Percentiles rank a stretch among this genome's conserved stretches.
Evolutionary conservation across 1,140 invertebrate species (phyloP).

Genomic region (Venturia canescens): DNA sequence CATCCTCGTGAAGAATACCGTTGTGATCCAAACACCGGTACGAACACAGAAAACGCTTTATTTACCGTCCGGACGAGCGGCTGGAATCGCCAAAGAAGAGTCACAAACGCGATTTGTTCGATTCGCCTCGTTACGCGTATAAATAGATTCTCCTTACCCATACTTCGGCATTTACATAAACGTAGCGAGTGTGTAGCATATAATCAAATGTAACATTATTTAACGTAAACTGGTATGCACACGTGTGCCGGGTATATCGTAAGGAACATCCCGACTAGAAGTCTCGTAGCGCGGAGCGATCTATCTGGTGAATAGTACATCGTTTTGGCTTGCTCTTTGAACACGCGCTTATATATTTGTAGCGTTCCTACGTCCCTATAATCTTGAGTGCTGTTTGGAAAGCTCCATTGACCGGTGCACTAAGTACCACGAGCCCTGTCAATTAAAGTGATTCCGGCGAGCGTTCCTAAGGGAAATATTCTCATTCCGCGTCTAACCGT

Average conservation of each 20-base stretch:
- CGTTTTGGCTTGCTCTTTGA: too few relatives aligned
- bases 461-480: constrained; percentile 27
- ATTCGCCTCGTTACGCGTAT: constrained; percentile 56
- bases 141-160: constrained; percentile 14
- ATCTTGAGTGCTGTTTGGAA: constrained; percentile 5
- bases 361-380: neutral
- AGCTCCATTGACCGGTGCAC: constrained; percentile 34
- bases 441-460: constrained; percentile 48
- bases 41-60: neutral
- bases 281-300: neutral
- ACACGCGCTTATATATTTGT: neutral
- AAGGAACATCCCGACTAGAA: neutral
- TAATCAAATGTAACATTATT: constrained; percentile 12
- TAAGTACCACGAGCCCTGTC: constrained; percentile 43
- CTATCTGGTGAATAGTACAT: constrained; percentile 13
- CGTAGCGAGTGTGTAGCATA: neutral
- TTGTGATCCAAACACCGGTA: constrained; percentile 52
- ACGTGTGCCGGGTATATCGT: constrained; percentile 15
- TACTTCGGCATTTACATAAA: neutral
- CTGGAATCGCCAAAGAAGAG: constrained; percentile 1
- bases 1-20: constrained; percentile 56
- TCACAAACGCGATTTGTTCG: constrained; percentile 37
- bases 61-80: neutral
- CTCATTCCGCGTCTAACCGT: constrained; percentile 15
- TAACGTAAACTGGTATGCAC: neutral